These are phyloP conservation scores for Rhamphomyia laevipes DNA, from an alignment of 2,888 invertebrate genomes.

Conservation along the genomic window DNA sequence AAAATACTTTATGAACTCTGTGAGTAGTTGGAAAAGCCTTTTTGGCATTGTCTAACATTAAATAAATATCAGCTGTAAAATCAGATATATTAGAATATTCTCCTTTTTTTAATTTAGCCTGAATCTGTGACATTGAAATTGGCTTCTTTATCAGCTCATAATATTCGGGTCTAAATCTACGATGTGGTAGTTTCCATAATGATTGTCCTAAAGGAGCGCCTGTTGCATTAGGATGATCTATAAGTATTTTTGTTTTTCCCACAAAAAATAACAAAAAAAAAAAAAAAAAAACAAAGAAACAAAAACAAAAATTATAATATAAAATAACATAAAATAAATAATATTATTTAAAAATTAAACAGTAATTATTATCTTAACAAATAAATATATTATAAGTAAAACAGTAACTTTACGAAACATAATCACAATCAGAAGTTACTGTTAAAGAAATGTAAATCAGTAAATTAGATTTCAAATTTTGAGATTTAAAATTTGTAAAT, in stretches of 20 bases:
- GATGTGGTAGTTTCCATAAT: conserved; percentile 85
- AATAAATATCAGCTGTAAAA: conserved; percentile 85
- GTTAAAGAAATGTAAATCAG: too few species aligned
- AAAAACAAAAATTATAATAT: conserved; percentile 12
- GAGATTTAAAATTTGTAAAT: too few species aligned
- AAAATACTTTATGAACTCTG: conserved; percentile 63
- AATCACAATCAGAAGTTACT: too few species aligned
- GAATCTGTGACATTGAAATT: conserved; percentile 85
- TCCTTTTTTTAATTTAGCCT: conserved; percentile 67
- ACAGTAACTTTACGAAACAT: too few species aligned
- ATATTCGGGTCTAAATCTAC: conserved; percentile 89
- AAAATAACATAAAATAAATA: conserved; percentile 7
- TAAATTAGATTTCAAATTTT: too few species aligned
- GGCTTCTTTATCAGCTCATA: conserved; percentile 95
- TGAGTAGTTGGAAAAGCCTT: conserved; percentile 75
- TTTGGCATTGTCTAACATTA: conserved; percentile 95
- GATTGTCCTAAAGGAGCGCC: conserved; percentile 83
- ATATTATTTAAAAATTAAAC: conserved; percentile 2
- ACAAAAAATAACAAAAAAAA: conserved; percentile 6
- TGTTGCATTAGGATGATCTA: conserved; percentile 38
- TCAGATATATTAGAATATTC: conserved; percentile 76
- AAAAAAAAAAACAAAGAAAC: conserved; percentile 13
- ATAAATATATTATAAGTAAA: background rate
- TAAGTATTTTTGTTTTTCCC: conserved; percentile 14
- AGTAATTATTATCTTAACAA: too few species aligned